phyloP scores from a whole-genome alignment of 2,888 invertebrate species.

The Agrenia bidenticulata region DNA sequence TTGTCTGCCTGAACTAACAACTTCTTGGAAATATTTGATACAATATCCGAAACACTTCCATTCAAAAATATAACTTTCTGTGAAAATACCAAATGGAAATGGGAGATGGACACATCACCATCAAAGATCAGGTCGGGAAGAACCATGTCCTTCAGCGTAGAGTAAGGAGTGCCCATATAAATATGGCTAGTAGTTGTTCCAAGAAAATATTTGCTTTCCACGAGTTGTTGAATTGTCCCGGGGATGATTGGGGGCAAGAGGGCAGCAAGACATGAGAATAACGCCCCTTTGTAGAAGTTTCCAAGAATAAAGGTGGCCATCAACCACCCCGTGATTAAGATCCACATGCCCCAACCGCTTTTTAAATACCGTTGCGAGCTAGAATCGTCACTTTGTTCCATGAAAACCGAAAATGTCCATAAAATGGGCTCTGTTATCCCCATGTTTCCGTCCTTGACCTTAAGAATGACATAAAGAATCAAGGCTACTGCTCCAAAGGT shows the following conservation, averaged over 20 bases:
- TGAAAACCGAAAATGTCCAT: neutral
- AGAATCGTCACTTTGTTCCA: neutral
- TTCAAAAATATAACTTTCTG: neutral
- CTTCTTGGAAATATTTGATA: neutral
- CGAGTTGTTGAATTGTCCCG: neutral
- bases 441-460: neutral
- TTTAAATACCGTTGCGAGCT: neutral
- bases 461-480: neutral
- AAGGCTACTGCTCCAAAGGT: neutral
- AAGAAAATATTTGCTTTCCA: neutral
- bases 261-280: constrained; percentile 7
- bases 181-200: neutral
- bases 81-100: no score
- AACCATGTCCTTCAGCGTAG: constrained; percentile 4
- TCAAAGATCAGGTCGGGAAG: neutral
- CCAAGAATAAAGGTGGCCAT: neutral
- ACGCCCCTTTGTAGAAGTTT: constrained; percentile 7
- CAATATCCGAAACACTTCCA: neutral
- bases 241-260: neutral
- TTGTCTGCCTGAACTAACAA: neutral
- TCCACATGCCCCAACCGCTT: neutral
- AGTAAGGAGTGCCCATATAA: neutral
- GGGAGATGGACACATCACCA: no score
- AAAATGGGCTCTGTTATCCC: neutral
- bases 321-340: neutral